phyloP scores from a whole-genome alignment of 2,797 vertebrate species.

The Phrynocephalus forsythii region DNA sequence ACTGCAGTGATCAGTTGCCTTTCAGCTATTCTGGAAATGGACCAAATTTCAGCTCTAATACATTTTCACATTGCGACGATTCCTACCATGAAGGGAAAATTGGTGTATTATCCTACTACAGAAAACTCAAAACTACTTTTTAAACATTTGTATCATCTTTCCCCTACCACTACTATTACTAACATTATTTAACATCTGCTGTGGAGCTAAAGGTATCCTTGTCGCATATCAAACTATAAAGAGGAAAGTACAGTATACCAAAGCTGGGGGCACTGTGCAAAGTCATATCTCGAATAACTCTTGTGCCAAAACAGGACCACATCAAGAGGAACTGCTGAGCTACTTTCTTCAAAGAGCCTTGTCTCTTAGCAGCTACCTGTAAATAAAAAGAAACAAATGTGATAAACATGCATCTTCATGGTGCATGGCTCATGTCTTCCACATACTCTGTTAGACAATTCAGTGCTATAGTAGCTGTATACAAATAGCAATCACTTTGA shows the following conservation, averaged over 20 bases:
- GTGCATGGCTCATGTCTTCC: neutral
- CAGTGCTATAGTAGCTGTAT: neutral
- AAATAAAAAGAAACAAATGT: slow-evolving; percentile 62
- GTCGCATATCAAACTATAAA: slow-evolving; percentile 1
- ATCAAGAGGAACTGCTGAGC: slow-evolving; percentile 99
- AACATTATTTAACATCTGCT: neutral
- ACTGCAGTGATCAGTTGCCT: neutral
- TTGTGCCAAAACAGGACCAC: slow-evolving; percentile 99
- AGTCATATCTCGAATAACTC: slow-evolving; percentile 99
- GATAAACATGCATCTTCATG: neutral
- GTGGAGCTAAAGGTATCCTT: slow-evolving; percentile 5
- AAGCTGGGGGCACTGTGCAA: slow-evolving; percentile 98
- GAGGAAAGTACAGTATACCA: slow-evolving; percentile 78
- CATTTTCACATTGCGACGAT: neutral
- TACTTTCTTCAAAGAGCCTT: slow-evolving; percentile 94
- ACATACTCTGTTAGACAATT: slow-evolving; percentile 19
- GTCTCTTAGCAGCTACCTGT: slow-evolving; percentile 95
- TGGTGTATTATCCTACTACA: neutral
- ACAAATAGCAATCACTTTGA: slow-evolving; percentile 20
- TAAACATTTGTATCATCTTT: too few relatives aligned
- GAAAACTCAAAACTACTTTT: neutral
- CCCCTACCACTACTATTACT: too few relatives aligned
- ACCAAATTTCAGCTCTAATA: neutral
- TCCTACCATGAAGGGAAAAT: too few relatives aligned
- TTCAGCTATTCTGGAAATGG: neutral